A percentile compares a stretch with the other conserved stretches of the same genome.
These are phyloP conservation scores for Etia nguti DNA, from an alignment of 2,113 vertebrate genomes.

Conservation along the genomic window DNA sequence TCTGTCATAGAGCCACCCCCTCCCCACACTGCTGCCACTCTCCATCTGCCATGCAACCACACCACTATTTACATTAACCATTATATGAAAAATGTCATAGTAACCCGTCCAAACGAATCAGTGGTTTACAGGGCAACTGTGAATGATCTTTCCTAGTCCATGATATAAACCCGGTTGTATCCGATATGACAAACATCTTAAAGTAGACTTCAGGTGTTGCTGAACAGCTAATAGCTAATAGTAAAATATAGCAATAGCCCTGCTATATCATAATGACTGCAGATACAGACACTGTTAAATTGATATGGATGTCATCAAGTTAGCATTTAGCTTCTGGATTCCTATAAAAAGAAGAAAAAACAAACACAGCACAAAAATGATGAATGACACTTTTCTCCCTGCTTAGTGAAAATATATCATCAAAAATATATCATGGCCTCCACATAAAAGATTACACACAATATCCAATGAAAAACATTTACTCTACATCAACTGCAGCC, in stretches of 20 bases:
- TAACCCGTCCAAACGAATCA: neutral
- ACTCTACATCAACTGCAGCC: neutral
- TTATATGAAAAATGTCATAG: neutral
- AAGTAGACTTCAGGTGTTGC: neutral
- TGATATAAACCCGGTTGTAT: neutral
- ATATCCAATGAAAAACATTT: neutral
- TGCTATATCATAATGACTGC: neutral
- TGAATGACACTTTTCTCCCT: too few species aligned
- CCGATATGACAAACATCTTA: neutral
- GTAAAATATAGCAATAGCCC: accelerated
- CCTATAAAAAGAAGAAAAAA: neutral
- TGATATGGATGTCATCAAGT: neutral
- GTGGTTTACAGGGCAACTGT: neutral
- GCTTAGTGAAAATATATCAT: neutral
- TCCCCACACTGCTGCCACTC: neutral
- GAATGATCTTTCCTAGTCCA: neutral
- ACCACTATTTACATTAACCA: neutral
- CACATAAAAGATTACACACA: neutral
- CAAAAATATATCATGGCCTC: neutral
- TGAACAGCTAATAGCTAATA: neutral
- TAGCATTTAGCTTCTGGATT: neutral
- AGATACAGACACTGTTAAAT: neutral
- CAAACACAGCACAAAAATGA: neutral
- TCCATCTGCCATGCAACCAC: neutral
- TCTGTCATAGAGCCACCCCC: neutral